phyloP scores from a whole-genome alignment of 2,888 invertebrate species.

The Campoplex capitator region DNA sequence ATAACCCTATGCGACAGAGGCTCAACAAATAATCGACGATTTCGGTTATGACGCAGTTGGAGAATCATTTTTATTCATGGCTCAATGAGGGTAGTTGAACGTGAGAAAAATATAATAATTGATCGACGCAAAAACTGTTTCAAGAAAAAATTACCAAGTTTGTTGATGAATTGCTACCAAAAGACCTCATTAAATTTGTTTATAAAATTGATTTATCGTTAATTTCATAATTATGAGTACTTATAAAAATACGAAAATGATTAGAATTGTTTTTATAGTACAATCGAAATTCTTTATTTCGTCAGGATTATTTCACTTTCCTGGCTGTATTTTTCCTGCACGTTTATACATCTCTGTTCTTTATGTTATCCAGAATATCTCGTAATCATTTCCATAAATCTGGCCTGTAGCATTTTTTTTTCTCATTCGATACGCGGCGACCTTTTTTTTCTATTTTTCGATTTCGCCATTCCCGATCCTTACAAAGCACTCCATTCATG shows the following conservation, averaged over 20 bases:
- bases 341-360: conserved; percentile 20
- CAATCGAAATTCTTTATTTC: background rate
- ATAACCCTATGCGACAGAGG: background rate
- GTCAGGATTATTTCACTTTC: background rate
- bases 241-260: background rate
- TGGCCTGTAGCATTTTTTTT: background rate
- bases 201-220: background rate
- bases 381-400: conserved; percentile 13
- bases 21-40: background rate
- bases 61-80: background rate
- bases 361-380: conserved; percentile 25
- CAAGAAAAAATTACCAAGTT: background rate
- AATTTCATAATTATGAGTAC: background rate
- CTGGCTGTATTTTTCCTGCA: background rate
- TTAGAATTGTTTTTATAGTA: background rate
- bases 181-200: background rate
- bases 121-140: background rate
- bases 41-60: background rate
- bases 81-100: background rate
- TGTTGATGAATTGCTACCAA: background rate
- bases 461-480: conserved; percentile 23
- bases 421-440: conserved; percentile 20
- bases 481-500: conserved; percentile 26
- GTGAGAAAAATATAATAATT: background rate
- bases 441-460: background rate